These are phyloP conservation scores for Tadarida brasiliensis DNA, from an alignment of 2,797 vertebrate genomes.

Conservation along the genomic window DNA sequence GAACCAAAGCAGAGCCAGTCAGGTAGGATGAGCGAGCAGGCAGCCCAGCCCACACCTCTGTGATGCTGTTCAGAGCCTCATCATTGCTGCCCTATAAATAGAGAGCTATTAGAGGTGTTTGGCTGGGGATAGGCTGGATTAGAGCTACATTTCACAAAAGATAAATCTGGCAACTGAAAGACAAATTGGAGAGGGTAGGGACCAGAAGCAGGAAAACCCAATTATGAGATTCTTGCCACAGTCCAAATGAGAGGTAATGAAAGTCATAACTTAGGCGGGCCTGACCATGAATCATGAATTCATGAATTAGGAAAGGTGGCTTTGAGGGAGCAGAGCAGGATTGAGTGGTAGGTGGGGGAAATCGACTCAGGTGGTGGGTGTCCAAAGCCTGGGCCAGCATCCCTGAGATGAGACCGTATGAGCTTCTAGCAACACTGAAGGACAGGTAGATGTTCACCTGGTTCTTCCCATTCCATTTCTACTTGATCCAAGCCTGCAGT, in stretches of 20 bases:
- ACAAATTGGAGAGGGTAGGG: slow-evolving; percentile 66
- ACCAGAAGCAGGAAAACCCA: slow-evolving; percentile 41
- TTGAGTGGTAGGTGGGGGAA: neutral
- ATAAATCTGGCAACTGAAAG: slow-evolving; percentile 65
- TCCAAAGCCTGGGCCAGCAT: neutral
- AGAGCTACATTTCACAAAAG: slow-evolving; percentile 60
- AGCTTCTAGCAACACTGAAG: neutral
- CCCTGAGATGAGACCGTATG: neutral
- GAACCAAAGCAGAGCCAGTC: neutral
- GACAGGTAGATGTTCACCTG: neutral
- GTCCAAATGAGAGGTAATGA: slow-evolving; percentile 10
- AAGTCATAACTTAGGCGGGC: slow-evolving; percentile 10
- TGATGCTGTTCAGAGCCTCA: neutral
- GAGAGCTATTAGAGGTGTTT: slow-evolving; percentile 32
- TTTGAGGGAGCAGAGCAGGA: neutral
- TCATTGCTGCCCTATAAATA: slow-evolving; percentile 45
- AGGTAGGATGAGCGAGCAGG: neutral
- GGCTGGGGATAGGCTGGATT: slow-evolving; percentile 26
- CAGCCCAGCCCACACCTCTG: neutral
- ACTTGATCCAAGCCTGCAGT: neutral
- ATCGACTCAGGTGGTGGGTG: neutral
- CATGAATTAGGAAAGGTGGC: neutral
- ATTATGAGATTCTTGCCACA: slow-evolving; percentile 29
- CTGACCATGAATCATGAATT: neutral
- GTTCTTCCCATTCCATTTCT: neutral